Evolutionary conservation across 92 coral and sea anemone genomes (phyloP), one percentile per base, ranked within the genome.

Genomic region (Phenganax subtilis): DNA sequence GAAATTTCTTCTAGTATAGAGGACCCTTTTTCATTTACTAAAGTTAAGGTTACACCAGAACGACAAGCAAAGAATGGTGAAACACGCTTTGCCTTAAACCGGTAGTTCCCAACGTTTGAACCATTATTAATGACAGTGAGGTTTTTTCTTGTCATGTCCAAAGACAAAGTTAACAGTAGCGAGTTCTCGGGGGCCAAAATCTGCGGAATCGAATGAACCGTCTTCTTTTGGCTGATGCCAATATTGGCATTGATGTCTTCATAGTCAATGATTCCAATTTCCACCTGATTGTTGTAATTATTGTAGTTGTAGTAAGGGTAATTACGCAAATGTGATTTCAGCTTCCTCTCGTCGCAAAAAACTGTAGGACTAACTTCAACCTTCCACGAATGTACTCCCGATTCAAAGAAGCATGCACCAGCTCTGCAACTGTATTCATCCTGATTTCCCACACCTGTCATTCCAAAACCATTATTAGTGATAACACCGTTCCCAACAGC

Each of bases 371-470:
- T 56, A 37, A 75, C 7, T 75, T 55, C 47, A 55, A 56, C 80
- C 25, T 10, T 75, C 80, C 80, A 75, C 80, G 60, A n/a, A 28
- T 75, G 80, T 54, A 55, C 64, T 75, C 80, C 80, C 5, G 80
- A 55, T 10, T 54, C 80, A 75, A 75, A 55, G 65, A 0, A 75
- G 29, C 64, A 20, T 8, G 15, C 37, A 28, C 77, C 57, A 1
- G 54, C 57, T 52, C 77, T 52, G 5, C 77, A 72, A 72, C 77
- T 51, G 77, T 72, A 72, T 1, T 8, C 56, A 12, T 59, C 77
- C 25, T 52, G 8, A 63, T 31, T 8, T 16, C 70, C n/a, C 57
- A 37, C 55, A 55, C 77, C 77, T 11, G 10, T 10, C 77, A 72
- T 72, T 72, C 17, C 20, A 17, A 51, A 31, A 4, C 77, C 77